Conservation (phyloP, 1,140 invertebrate genomes). For the Bombus confusus region DNA sequence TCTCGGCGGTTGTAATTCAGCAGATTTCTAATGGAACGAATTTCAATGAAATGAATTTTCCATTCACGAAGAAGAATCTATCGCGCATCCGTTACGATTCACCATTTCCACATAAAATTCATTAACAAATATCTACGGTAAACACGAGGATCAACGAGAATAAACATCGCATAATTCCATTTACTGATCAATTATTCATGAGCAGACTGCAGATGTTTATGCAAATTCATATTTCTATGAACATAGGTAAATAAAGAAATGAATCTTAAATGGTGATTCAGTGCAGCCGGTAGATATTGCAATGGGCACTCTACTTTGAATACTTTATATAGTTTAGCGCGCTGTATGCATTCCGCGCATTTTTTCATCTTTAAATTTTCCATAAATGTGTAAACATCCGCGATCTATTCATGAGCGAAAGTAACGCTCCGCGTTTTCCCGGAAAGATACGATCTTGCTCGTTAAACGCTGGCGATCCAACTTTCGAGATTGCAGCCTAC, state of each 20-base stretch:
- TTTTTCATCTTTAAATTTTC: background rate
- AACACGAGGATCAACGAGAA: background rate
- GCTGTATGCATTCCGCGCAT: background rate
- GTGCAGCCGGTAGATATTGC: too few species aligned
- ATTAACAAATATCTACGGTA: background rate
- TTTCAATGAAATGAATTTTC: background rate
- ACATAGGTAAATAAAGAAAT: background rate
- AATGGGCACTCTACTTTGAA: background rate
- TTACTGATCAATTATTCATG: constrained; percentile 1
- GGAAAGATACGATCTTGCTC: background rate
- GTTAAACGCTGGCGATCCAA: background rate
- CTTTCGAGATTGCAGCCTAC: background rate
- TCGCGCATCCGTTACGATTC: background rate
- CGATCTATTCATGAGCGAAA: constrained; percentile 15
- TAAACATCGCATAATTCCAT: background rate
- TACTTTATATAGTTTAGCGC: background rate
- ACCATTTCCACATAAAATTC: too few species aligned
- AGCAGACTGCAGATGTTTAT: background rate
- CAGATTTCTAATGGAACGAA: background rate
- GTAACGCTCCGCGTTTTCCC: background rate
- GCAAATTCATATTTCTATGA: background rate
- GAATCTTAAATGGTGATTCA: too few species aligned
- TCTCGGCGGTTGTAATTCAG: too few species aligned
- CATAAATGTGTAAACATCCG: background rate
- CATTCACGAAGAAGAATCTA: background rate